These are phyloP conservation scores for Caenorhabditis imperialis DNA, from an alignment of 2,888 invertebrate genomes.

Conservation along the genomic window DNA sequence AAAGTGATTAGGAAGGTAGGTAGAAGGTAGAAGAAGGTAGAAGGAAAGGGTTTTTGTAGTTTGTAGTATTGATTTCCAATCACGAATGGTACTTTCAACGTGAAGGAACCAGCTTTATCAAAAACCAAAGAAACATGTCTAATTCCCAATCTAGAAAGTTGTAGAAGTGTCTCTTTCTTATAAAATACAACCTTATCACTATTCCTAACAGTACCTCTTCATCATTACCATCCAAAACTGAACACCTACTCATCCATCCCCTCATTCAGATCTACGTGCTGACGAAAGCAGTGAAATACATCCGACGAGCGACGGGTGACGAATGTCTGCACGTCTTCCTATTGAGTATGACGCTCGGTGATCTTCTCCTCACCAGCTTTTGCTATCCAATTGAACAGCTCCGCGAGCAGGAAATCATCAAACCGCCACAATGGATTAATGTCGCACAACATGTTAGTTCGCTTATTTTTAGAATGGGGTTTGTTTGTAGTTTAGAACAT, in stretches of 20 bases:
- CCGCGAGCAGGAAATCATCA: conserved; percentile 53
- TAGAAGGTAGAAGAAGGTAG: too few relatives aligned
- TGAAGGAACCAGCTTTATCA: too few relatives aligned
- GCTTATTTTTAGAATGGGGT: conserved; percentile 23
- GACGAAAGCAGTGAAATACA: conserved; percentile 62
- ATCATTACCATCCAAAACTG: neutral
- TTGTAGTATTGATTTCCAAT: too few relatives aligned
- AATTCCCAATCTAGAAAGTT: conserved; percentile 1
- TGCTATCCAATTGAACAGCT: conserved; percentile 75
- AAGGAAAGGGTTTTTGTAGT: too few relatives aligned
- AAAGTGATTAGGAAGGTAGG: too few relatives aligned
- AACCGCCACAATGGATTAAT: conserved; percentile 53
- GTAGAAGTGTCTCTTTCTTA: neutral
- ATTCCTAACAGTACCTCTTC: conserved; percentile 23
- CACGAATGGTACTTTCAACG: too few relatives aligned
- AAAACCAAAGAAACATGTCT: too few relatives aligned
- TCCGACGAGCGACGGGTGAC: conserved; percentile 69
- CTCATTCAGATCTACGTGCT: conserved; percentile 70
- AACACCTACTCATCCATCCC: too few relatives aligned
- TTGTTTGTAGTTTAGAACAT: too few relatives aligned
- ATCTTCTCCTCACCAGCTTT: conserved; percentile 74
- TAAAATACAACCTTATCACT: neutral
- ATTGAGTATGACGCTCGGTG: conserved; percentile 75
- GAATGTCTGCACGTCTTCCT: conserved; percentile 77
- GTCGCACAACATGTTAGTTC: conserved; percentile 49